A percentile compares a stretch with the other conserved stretches of the same genome.
Conservation (phyloP, 2,797 vertebrate genomes). For the Enteromius thamalakanensis region DNA sequence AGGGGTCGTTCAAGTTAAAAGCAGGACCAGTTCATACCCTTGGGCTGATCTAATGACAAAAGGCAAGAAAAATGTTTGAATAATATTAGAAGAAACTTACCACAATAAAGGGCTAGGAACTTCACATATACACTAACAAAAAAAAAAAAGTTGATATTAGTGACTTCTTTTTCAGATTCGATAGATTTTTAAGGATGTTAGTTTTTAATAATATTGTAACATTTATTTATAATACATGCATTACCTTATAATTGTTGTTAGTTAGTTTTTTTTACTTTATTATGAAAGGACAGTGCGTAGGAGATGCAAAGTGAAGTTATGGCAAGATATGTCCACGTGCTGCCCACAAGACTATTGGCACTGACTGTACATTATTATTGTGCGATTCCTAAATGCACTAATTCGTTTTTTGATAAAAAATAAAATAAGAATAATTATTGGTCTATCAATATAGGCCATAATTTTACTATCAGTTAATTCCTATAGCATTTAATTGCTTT, state of each 20-base stretch:
- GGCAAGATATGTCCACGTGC: too few species aligned
- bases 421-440: not conserved
- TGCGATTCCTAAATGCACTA: not conserved
- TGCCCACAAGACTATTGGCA: too few species aligned
- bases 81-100: not conserved
- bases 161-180: not conserved
- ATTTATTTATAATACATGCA: not conserved
- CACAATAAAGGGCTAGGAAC: slow-evolving; percentile 25
- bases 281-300: not conserved
- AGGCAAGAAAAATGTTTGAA: not conserved
- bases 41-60: slow-evolving; percentile 80
- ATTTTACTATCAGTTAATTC: not conserved
- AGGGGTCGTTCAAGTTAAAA: slow-evolving; percentile 49
- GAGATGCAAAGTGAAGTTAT: not conserved
- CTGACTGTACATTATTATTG: not conserved
- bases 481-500: not conserved
- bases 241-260: not conserved
- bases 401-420: too few species aligned
- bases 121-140: not conserved
- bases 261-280: not conserved
- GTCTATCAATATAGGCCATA: not conserved
- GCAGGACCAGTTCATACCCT: slow-evolving; percentile 81
- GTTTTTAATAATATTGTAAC: not conserved
- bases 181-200: not conserved
- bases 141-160: not conserved